Evolutionary conservation across 2,888 invertebrate genomes (phyloP), one percentile per base, ranked within the genome.

Genomic region (Drosophila nr. perissopoda): DNA sequence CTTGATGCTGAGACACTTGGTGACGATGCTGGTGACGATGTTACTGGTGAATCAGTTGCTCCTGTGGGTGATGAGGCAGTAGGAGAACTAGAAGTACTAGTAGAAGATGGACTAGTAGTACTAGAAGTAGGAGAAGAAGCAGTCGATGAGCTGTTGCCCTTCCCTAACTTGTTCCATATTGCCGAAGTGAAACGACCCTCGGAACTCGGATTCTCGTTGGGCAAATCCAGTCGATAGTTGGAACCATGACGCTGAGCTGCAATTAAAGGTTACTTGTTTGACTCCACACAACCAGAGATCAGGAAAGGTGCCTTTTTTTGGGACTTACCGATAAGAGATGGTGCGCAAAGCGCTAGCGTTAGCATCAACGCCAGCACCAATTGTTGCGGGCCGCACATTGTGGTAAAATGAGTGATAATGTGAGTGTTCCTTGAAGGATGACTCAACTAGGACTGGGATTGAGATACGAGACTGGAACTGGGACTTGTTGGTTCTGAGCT

Each of bases 401-500:
- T 74, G 54, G n/a, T 25, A 56, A 42, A 46, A 51, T 18, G 4
- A 40, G 13, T 40, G 8, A 10, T 36, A 33, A 5, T 53, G 29
- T 13, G 25, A 56, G 61, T 29, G 33, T 27, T 76, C 73, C 77
- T 77, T 11, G 18, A 29, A 61, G 60, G 51, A 54, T 65, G 40
- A 18, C 53, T 61, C 71, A 52, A 52, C 59, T 52, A 8, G 42
- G 48, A 11, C 27, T 34, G 10, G 21, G 31, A n/a, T 40, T 40
- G 16, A 25, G 21, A 25, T 46, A 4, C 4, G 46, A 46, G 21
- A 57, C 25, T 62, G 18, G 25, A 40, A 51, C n/a, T 67, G 59
- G 75, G 52, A 74, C 80, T 84, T 79, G 83, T 82, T 85, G 76
- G 61, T 87, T 81, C 68, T 67, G 89, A 81, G 82, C 65, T 81